Conservation (phyloP, 1,140 invertebrate species). For the Leptinotarsa texana region DNA sequence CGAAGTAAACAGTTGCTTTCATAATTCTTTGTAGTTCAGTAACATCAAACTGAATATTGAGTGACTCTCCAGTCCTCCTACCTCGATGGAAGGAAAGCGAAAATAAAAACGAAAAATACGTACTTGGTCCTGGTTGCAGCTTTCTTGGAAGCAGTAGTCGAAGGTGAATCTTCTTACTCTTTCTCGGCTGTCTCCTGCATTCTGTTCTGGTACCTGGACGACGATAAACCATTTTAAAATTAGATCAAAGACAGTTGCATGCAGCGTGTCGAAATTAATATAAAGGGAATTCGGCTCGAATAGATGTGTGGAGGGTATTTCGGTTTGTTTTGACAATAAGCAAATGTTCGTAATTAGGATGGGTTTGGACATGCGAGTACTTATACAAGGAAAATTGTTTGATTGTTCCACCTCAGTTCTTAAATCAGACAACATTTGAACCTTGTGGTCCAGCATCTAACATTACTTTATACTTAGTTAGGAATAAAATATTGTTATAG, state of each 20-base stretch:
- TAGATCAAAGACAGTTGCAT: constrained; percentile 46
- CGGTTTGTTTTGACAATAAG: not conserved
- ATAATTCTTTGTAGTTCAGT: no score
- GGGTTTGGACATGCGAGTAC: constrained; percentile 7
- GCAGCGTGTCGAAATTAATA: constrained; percentile 36
- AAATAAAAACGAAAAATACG: constrained; percentile 28
- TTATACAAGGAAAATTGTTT: not conserved
- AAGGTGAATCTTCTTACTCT: constrained; percentile 69
- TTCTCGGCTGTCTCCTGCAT: constrained; percentile 68
- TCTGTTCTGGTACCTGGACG: constrained; percentile 65
- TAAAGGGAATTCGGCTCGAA: constrained; percentile 21
- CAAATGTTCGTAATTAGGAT: constrained; percentile 13
- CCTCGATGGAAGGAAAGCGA: not conserved
- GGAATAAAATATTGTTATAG: no score
- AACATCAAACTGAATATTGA: not conserved
- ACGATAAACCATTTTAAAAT: constrained; percentile 30
- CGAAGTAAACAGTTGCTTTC: no score
- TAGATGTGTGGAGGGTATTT: constrained; percentile 10
- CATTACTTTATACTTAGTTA: no score
- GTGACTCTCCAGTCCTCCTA: not conserved
- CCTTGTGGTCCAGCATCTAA: no score
- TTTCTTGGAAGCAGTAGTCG: constrained; percentile 69
- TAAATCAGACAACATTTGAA: not conserved
- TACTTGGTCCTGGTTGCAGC: constrained; percentile 68
- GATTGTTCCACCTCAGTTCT: not conserved